Percentiles rank a stretch among this genome's conserved stretches.
phyloP scores from a whole-genome alignment of 2,888 invertebrate species.

The Lasiommata megera region DNA sequence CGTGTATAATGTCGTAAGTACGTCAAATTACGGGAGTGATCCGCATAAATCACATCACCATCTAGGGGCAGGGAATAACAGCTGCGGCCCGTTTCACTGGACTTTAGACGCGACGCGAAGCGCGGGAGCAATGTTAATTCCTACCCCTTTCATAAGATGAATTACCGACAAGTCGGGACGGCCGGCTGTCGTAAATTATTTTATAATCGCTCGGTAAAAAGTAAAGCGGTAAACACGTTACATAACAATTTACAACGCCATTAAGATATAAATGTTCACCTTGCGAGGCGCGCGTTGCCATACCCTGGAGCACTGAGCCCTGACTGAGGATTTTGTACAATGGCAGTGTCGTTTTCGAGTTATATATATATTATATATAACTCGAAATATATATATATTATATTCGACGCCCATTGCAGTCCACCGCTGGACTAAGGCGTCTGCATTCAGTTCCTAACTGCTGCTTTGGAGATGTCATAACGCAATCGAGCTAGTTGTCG shows the following conservation, averaged over 20 bases:
- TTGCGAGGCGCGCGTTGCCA: background rate
- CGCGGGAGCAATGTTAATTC: constrained; percentile 5
- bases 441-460: no score
- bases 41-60: constrained; percentile 33
- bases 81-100: constrained; percentile 43
- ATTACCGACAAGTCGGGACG: constrained; percentile 10
- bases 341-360: no score
- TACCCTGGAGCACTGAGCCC: background rate
- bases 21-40: constrained; percentile 34
- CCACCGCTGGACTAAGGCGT: no score
- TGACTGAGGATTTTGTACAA: no score
- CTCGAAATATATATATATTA: no score
- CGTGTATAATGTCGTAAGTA: constrained; percentile 32
- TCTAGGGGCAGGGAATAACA: constrained; percentile 33
- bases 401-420: no score
- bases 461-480: no score
- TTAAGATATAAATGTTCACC: background rate
- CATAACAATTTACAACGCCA: constrained; percentile 1
- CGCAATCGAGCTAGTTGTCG: no score
- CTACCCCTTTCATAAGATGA: constrained; percentile 6
- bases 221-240: constrained; percentile 5
- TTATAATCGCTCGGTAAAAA: constrained; percentile 25
- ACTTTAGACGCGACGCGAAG: constrained; percentile 28
- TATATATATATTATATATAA: no score
- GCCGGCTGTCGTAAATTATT: constrained; percentile 25